phyloP scores from a whole-genome alignment of 2,888 invertebrate genomes.

The Exocentrus adspersus region DNA sequence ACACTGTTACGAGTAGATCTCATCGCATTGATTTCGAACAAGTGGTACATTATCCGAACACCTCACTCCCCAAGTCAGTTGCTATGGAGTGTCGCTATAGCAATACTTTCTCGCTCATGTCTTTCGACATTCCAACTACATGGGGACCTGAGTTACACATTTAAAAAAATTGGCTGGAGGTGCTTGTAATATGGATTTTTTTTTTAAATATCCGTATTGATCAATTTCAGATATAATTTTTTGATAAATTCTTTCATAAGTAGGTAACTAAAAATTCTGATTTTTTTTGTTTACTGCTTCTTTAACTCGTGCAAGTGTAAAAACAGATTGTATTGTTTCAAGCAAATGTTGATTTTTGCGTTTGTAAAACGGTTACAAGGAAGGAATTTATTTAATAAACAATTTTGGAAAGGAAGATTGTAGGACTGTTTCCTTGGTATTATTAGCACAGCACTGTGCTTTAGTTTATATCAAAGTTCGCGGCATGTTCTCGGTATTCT shows the following conservation, averaged over 20 bases:
- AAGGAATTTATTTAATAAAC: too few relatives aligned
- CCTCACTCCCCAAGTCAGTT: constrained; percentile 57
- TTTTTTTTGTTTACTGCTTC: too few relatives aligned
- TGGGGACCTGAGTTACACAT: constrained; percentile 34
- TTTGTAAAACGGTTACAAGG: too few relatives aligned
- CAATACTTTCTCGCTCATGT: constrained; percentile 56
- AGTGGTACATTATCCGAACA: constrained; percentile 53
- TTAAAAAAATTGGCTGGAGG: too few relatives aligned
- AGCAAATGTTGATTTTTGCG: too few relatives aligned
- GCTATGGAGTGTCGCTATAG: constrained; percentile 62
- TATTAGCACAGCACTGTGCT: neutral
- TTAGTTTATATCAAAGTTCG: neutral
- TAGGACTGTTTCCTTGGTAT: neutral
- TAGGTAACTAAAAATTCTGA: too few relatives aligned
- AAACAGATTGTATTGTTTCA: too few relatives aligned
- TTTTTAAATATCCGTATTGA: too few relatives aligned
- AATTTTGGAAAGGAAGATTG: too few relatives aligned
- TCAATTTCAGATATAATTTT: neutral
- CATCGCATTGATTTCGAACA: constrained; percentile 51
- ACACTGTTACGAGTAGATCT: neutral
- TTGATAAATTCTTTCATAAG: neutral
- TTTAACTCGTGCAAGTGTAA: too few relatives aligned
- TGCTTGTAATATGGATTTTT: too few relatives aligned
- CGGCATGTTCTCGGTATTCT: constrained; percentile 12
- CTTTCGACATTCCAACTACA: constrained; percentile 40